Conservation (phyloP, 2,113 vertebrate genomes). For the Labeo rohita region DNA sequence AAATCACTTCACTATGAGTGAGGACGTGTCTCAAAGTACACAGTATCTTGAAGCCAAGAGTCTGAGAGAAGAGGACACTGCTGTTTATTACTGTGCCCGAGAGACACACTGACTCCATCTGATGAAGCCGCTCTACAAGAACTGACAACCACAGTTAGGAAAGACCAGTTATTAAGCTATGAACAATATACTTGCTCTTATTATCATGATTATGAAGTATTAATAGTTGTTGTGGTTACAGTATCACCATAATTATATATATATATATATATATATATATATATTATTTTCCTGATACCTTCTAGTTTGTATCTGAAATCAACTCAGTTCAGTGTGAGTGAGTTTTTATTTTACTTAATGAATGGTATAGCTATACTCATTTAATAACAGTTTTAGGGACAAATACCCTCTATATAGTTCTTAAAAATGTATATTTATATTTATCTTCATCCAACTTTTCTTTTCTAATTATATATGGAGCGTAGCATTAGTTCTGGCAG, state of each 20-base stretch:
- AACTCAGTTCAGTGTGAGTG: not conserved
- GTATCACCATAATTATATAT: not conserved
- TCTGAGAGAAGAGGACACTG: conserved; percentile 39
- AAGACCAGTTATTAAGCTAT: not conserved
- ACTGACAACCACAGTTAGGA: not conserved
- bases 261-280: too few species aligned
- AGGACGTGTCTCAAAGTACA: conserved; percentile 27
- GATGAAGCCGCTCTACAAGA: conserved; percentile 10
- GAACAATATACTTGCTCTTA: not conserved
- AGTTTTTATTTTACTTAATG: too few species aligned
- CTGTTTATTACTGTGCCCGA: too few species aligned
- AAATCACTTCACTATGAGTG: conserved; percentile 30
- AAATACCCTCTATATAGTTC: too few species aligned
- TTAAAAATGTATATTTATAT: too few species aligned
- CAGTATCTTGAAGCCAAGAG: conserved; percentile 47
- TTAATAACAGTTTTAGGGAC: too few species aligned
- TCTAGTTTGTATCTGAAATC: not conserved
- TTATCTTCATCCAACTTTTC: too few species aligned
- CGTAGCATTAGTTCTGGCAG: too few species aligned
- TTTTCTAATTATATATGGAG: too few species aligned
- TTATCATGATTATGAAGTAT: not conserved
- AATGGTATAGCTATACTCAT: too few species aligned
- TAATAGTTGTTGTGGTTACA: too few species aligned
- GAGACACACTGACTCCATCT: not conserved
- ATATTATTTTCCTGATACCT: not conserved